phyloP scores from a whole-genome alignment of 2,888 invertebrate genomes.

The Eledona agricola region DNA sequence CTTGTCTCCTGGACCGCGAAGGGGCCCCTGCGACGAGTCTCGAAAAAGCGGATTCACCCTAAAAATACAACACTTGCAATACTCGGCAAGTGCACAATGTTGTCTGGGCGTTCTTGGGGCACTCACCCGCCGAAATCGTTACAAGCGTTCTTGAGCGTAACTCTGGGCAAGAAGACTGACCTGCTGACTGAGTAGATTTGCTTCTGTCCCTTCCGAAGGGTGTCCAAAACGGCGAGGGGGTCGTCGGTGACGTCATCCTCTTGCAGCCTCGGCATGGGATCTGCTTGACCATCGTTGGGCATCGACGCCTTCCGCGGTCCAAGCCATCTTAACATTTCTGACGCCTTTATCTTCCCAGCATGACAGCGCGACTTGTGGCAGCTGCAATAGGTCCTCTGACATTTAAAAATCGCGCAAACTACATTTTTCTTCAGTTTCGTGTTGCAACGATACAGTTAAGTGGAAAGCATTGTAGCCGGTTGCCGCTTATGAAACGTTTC shows the following conservation, averaged over 20 bases:
- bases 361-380: slow-evolving; percentile 6
- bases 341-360: slow-evolving; percentile 9
- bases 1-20: slow-evolving; percentile 49
- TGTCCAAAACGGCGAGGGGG: slow-evolving; percentile 64
- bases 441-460: slow-evolving; percentile 6
- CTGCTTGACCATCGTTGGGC: slow-evolving; percentile 36
- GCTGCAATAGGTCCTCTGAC: no score
- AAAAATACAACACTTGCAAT: slow-evolving; percentile 38
- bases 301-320: slow-evolving; percentile 50
- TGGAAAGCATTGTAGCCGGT: slow-evolving; percentile 8
- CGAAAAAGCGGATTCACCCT: slow-evolving; percentile 61
- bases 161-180: slow-evolving; percentile 67
- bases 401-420: no score
- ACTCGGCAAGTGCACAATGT: background rate
- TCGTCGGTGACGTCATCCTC: slow-evolving; percentile 61
- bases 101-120: slow-evolving; percentile 49
- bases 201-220: slow-evolving; percentile 57
- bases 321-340: slow-evolving; percentile 57
- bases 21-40: slow-evolving; percentile 46
- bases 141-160: slow-evolving; percentile 48
- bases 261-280: slow-evolving; percentile 28
- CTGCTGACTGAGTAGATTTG: slow-evolving; percentile 68
- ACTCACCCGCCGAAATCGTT: slow-evolving; percentile 40
- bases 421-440: slow-evolving; percentile 3
- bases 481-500: slow-evolving; percentile 9